Evolutionary conservation across 1,140 invertebrate species (phyloP).

Genomic region (Cepaea nemoralis): DNA sequence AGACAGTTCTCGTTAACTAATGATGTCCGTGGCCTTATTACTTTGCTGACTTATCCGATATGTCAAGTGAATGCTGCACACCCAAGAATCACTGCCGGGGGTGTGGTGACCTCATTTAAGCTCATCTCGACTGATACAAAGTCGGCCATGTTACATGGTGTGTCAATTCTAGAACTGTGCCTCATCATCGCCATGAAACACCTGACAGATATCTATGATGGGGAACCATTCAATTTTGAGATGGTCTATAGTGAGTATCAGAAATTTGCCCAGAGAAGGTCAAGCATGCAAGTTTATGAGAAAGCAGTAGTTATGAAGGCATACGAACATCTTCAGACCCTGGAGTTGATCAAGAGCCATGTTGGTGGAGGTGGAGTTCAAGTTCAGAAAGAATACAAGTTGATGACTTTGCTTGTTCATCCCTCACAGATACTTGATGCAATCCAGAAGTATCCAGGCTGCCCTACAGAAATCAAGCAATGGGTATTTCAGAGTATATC

Average conservation of each 20-base stretch:
- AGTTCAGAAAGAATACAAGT: conserved; percentile 84
- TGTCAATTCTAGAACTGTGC: conserved; percentile 73
- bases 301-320: conserved; percentile 89
- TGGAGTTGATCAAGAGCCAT: conserved; percentile 82
- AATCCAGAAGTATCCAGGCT: conserved; percentile 79
- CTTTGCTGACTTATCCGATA: conserved; percentile 73
- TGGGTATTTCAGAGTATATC: conserved; percentile 76
- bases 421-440: conserved; percentile 79
- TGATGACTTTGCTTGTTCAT: conserved; percentile 83
- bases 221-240: conserved; percentile 93
- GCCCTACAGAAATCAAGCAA: conserved; percentile 87
- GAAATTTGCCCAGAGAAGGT: conserved; percentile 83
- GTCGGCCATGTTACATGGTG: conserved; percentile 80
- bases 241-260: conserved; percentile 86
- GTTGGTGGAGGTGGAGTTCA: conserved; percentile 73
- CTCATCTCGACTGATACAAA: conserved; percentile 79
- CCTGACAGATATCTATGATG: conserved; percentile 86
- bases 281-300: conserved; percentile 81
- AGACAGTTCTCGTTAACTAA: conserved; percentile 79
- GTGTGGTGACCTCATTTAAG: conserved; percentile 76
- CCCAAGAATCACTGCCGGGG: conserved; percentile 73
- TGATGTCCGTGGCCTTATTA: conserved; percentile 76
- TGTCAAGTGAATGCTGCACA: conserved; percentile 72
- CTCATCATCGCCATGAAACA: conserved; percentile 87
- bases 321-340: conserved; percentile 86